phyloP scores from a whole-genome alignment of 2,797 vertebrate species.

The Staurois parvus region DNA sequence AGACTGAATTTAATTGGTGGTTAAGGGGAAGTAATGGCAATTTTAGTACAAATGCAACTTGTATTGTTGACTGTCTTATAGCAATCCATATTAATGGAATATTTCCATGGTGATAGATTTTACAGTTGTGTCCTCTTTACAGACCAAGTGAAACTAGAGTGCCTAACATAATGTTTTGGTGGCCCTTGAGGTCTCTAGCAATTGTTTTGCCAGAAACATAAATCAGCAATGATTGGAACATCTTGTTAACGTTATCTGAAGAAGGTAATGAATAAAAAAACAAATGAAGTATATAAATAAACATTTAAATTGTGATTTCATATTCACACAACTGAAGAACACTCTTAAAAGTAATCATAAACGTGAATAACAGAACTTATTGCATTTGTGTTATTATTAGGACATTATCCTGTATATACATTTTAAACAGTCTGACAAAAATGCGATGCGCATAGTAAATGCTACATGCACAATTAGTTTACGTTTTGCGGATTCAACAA shows the following conservation, averaged over 20 bases:
- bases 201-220: not conserved
- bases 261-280: not conserved
- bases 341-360: conserved; percentile 14
- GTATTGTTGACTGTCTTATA: no score
- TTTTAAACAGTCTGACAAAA: conserved; percentile 36
- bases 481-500: conserved; percentile 26
- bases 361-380: conserved; percentile 22
- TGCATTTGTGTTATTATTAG: conserved; percentile 53
- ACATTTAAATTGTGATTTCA: not conserved
- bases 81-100: no score
- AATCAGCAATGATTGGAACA: not conserved
- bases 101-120: no score
- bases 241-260: no score
- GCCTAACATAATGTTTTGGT: not conserved
- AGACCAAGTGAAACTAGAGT: not conserved
- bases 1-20: no score
- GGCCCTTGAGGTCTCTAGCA: no score
- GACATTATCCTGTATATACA: conserved; percentile 51
- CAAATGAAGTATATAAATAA: not conserved
- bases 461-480: conserved; percentile 45
- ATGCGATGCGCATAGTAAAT: conserved; percentile 38
- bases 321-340: not conserved
- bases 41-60: no score
- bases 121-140: no score
- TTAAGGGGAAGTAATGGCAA: no score